Conservation (phyloP, 2,888 invertebrate species). For the Rhorus exstirpatorius region DNA sequence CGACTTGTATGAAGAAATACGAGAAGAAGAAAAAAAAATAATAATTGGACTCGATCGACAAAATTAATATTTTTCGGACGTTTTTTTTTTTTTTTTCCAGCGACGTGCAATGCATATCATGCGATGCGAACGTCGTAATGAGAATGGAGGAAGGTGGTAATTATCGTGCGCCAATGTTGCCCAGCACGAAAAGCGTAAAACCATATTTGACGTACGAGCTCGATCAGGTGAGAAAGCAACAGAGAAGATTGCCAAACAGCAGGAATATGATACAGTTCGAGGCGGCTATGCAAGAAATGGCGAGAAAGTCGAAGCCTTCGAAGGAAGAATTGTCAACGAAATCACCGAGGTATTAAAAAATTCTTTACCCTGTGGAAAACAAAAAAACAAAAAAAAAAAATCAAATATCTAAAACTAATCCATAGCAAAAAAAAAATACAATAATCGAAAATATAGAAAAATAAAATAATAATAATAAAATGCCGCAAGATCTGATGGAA, state of each 20-base stretch:
- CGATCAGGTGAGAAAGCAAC: conserved; percentile 87
- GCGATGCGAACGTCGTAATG: conserved; percentile 92
- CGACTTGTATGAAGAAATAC: background rate
- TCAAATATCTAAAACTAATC: too few species aligned
- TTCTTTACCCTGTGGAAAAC: background rate
- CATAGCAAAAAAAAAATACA: too few species aligned
- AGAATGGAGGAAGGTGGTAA: conserved; percentile 87
- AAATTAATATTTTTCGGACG: background rate
- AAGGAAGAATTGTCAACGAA: conserved; percentile 71
- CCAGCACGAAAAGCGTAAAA: conserved; percentile 88
- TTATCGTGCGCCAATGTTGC: conserved; percentile 87
- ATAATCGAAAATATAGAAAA: too few species aligned
- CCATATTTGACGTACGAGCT: conserved; percentile 92
- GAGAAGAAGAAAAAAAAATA: background rate
- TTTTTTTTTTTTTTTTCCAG: conserved; percentile 83
- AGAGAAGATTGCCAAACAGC: conserved; percentile 84
- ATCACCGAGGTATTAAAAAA: conserved; percentile 71
- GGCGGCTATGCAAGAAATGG: conserved; percentile 82
- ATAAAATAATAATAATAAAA: too few species aligned
- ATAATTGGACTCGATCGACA: background rate
- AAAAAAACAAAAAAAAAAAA: background rate
- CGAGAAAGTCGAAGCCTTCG: conserved; percentile 75
- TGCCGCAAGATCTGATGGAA: too few species aligned
- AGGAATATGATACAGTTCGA: conserved; percentile 86
- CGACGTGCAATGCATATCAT: conserved; percentile 92